These are phyloP conservation scores for Coryphaenoides rupestris DNA, from an alignment of 2,113 vertebrate genomes.

Conservation along the genomic window DNA sequence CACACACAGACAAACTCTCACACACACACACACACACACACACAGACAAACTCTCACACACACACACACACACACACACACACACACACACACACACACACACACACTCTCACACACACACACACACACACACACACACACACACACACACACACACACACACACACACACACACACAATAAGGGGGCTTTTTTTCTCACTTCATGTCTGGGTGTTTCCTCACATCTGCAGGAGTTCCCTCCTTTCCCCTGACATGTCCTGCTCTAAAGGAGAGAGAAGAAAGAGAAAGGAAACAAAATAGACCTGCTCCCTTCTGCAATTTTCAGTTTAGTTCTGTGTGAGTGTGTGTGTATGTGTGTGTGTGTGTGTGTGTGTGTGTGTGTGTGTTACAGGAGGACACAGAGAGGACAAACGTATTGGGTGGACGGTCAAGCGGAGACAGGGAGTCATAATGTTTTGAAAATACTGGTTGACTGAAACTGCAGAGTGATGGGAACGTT, in stretches of 20 bases:
- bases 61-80: no score
- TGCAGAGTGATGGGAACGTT: no score
- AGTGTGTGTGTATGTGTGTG: background rate
- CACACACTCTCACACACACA: no score
- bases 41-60: no score
- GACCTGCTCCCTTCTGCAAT: background rate
- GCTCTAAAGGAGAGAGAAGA: constrained; percentile 16
- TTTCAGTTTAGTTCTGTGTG: background rate
- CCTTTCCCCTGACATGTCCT: background rate
- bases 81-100: no score
- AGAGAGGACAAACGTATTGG: background rate
- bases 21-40: no score
- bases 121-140: no score
- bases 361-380: background rate
- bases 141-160: no score
- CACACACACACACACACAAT: no score
- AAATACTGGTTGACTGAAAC: background rate
- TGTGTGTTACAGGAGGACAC: no score
- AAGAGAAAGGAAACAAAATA: background rate
- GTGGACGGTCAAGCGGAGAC: background rate
- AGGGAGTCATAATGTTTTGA: constrained; percentile 1
- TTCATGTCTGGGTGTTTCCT: constrained; percentile 29
- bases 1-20: no score
- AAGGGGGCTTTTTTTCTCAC: background rate
- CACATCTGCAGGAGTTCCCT: constrained; percentile 21